Evolutionary conservation across 1,140 invertebrate genomes (phyloP).

Genomic region (Sesamia nonagrioides): DNA sequence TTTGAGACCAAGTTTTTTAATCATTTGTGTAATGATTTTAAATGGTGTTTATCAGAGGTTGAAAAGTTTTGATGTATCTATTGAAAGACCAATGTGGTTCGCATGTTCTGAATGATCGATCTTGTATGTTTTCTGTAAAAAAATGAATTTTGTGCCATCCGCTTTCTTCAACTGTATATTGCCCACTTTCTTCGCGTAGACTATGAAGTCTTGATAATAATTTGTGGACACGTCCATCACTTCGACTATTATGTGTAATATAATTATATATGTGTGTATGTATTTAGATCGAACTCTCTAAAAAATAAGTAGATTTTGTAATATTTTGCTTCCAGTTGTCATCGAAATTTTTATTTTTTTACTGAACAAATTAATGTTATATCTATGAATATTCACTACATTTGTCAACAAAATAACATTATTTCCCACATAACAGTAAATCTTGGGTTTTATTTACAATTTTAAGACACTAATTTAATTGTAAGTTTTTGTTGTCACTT

Average conservation of each 20-base stretch:
- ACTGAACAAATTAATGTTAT: constrained; percentile 25
- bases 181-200: constrained; percentile 71
- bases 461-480: constrained; percentile 47
- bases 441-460: constrained; percentile 33
- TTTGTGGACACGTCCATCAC: constrained; percentile 63
- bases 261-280: constrained; percentile 56
- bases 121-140: constrained; percentile 79
- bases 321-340: constrained; percentile 40
- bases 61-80: constrained; percentile 29
- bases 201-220: constrained; percentile 50
- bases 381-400: constrained; percentile 13
- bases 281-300: constrained; percentile 54
- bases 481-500: constrained; percentile 41
- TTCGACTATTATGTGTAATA: constrained; percentile 56
- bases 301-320: constrained; percentile 56
- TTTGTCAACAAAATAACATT: background rate
- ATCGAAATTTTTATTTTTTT: constrained; percentile 42
- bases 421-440: constrained; percentile 8
- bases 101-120: constrained; percentile 67
- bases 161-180: constrained; percentile 82
- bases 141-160: constrained; percentile 79
- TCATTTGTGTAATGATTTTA: constrained; percentile 52
- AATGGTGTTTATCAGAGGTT: constrained; percentile 38
- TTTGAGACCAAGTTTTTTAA: constrained; percentile 79
- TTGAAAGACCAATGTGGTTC: constrained; percentile 66